phyloP scores from a whole-genome alignment of 2,888 invertebrate species.

The Leucophenga maculata region DNA sequence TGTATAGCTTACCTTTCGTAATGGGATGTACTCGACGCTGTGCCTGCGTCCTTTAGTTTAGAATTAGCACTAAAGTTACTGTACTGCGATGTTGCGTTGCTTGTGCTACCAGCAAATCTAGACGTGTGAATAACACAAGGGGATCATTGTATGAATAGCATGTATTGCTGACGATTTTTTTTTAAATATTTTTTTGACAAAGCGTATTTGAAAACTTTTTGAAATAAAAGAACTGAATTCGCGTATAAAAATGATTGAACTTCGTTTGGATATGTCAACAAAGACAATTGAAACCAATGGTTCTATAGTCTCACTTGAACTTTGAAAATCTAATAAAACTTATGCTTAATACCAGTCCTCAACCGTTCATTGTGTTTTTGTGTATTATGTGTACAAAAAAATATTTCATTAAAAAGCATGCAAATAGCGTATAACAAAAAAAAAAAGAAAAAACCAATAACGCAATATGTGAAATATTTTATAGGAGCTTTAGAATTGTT shows the following conservation, averaged over 20 bases:
- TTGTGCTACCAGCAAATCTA: constrained; percentile 72
- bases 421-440: constrained; percentile 13
- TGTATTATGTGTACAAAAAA: not conserved
- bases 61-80: constrained; percentile 72
- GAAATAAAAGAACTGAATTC: too few relatives aligned
- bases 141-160: constrained; percentile 6
- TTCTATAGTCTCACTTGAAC: too few relatives aligned
- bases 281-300: too few relatives aligned
- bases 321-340: not conserved
- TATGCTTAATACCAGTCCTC: too few relatives aligned
- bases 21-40: constrained; percentile 68
- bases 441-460: constrained; percentile 18
- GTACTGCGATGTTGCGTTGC: constrained; percentile 72
- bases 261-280: too few relatives aligned
- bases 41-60: constrained; percentile 72
- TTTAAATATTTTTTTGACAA: not conserved
- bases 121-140: constrained; percentile 30
- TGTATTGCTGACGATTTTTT: not conserved
- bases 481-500: not conserved
- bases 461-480: not conserved
- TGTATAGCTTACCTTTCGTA: constrained; percentile 70
- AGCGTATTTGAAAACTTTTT: too few relatives aligned
- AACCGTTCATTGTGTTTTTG: not conserved
- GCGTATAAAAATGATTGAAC: too few relatives aligned
- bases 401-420: constrained; percentile 25